Evolutionary conservation across 2,888 invertebrate species (phyloP), one percentile per base, ranked within the genome.

Genomic region (Coelinius sp.): DNA sequence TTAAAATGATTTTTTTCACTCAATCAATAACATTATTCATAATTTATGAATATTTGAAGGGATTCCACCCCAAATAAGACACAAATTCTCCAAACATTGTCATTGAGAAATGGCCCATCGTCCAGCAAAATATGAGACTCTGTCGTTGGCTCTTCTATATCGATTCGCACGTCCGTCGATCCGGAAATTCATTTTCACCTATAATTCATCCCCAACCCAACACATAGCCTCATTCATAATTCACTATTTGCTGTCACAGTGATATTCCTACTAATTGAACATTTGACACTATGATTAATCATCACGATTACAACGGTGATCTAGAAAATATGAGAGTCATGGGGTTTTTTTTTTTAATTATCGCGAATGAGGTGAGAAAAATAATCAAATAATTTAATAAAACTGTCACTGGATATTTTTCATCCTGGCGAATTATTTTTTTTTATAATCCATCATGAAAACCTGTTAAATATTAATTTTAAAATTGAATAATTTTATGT

Each of bases 131-230:
- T 35, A 63, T 22, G 20, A 27, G 1, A 41, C 14, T 10, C n/a
- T 63, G 24, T 63, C 41, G 35, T 20, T 25, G 22, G 4, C 38
- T 41, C 63, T 20, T 63, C 24, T 63, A 17, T n/a, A 17, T 66
- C 56, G 31, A 59, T 66, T 35, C 22, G 22, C 35, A 27, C 10
- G 70, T n/a, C n/a, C 65, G 44, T 71, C 38, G 53, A 71, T 66
- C 46, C 56, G 56, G 65, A 71, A 71, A 71, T 70, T 70, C 46
- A 52, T 66, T 70, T 70, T 71, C 53, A 31, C 10, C 52, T 52
- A 67, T 67, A 67, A 67, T 67, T 67, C 35, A 67, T 35, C 38
- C 22, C 67, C n/a, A 7, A 17, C 35, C 59, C n/a, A 25, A 41
- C 25, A 63, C 41, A 2, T 35, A 2, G 35, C 27, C 17, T 27